Conservation (phyloP, 2,888 invertebrate genomes). For the Cenopis cana region DNA sequence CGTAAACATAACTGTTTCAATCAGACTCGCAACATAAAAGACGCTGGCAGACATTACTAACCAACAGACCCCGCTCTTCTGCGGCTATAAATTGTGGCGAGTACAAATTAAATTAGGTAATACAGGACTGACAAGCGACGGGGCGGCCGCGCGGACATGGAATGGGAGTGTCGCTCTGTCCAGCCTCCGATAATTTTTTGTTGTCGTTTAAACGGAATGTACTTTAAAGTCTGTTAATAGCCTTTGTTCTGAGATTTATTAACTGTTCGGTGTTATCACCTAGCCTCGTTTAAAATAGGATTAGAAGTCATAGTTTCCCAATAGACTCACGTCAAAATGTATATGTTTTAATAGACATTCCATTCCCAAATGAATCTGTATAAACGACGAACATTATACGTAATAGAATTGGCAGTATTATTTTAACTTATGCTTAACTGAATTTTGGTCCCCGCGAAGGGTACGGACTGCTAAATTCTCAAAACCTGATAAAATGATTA, state of each 20-base stretch:
- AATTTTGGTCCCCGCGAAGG: no score
- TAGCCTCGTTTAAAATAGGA: no score
- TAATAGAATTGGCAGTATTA: no score
- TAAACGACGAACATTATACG: no score
- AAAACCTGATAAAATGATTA: no score
- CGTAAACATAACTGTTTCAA: slow-evolving; percentile 31
- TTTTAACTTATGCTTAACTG: no score
- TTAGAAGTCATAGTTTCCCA: no score
- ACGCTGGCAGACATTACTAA: slow-evolving; percentile 42
- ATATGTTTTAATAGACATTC: no score
- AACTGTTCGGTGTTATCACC: background rate
- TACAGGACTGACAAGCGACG: slow-evolving; percentile 45
- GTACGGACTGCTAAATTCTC: no score
- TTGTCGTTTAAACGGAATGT: slow-evolving; percentile 36
- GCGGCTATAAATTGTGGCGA: slow-evolving; percentile 45
- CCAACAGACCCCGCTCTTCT: slow-evolving; percentile 37
- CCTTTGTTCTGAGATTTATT: slow-evolving; percentile 30
- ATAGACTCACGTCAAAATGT: no score
- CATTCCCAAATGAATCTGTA: no score
- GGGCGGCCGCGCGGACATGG: slow-evolving; percentile 43
- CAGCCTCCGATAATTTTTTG: slow-evolving; percentile 43
- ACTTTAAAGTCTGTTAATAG: slow-evolving; percentile 37
- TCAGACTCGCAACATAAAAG: slow-evolving; percentile 39
- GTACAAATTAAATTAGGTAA: slow-evolving; percentile 45
- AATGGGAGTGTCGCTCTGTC: slow-evolving; percentile 43